Base-by-base conservation (phyloP, 2,113 vertebrate genomes). In the Sula dactylatra region DNA sequence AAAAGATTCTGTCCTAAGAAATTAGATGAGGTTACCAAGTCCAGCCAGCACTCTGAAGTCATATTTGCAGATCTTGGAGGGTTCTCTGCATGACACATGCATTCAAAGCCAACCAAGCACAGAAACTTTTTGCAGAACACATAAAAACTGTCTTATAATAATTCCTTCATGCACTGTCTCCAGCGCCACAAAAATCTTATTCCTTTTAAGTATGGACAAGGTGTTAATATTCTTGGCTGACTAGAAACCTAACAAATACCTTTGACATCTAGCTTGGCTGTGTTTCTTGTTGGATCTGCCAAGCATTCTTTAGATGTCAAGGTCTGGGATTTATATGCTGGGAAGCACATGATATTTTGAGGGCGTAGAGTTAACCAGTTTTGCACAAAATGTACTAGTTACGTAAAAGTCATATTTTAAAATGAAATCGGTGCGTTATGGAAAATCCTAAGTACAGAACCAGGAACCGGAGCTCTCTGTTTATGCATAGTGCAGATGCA, bases 221-320 rank as follows among this genome's bases (percentile, higher is more conserved):
- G 96, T 97, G 98, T 98, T 97, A 95, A 96, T 96, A 59, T 95
- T 95, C 88, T 94, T 95, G 85, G 90, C 92, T 96, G 96, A 77
- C 95, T 95, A 88, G 88, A 97, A 96, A 89, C 83, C 69, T 78
- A 91, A 79, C 40, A 85, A 97, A 97, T 97, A 97, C 93, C 91
- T 98, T 95, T 97, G 89, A 96, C 95, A 98, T 98, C 92, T 94
- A 91, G 62, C 91, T 98, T 98, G 97, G 98, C 97, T 88, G 67
- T 55, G 52, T 62, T 97, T 95, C 96, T 94, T 49, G 62, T 91
- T 93, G 86, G 55, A 86, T 94, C 88, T 97, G 97, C 97, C 98
- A 98, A 95, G 94, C 97, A 98, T 98, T 98, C 97, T 96, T 98
- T 85, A 92, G 97, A 96, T 98, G 98, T 96, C 96, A 97, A 13